Base-by-base conservation (phyloP, 2,888 invertebrate genomes). In the Gymnoscelis rufifasciata region DNA sequence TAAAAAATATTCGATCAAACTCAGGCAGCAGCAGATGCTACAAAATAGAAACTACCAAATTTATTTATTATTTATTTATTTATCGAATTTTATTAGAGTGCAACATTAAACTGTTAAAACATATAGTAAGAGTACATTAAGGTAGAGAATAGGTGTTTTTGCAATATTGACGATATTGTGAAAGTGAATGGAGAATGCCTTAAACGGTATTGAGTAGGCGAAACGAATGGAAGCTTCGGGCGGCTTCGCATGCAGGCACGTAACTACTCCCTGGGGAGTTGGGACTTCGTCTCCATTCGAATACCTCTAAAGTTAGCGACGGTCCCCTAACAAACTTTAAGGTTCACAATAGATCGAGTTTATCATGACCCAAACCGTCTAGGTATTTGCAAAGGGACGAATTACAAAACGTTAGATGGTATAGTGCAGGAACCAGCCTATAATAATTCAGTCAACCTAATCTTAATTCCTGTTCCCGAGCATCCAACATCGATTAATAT, bases 261-360 rank as follows among this genome's bases (percentile, higher is more conserved):
- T 78, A 73, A 74, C 70, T 65, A 60, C 66, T 71, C 78, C 78
- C 68, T 26, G 40, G 62, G 67, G 78, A 65, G 59, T 45, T 53
- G 54, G 50, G 59, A 60, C 59, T 66, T 66, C 68, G 61, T 66
- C 65, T 66, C 65, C 71, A 64, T 69, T 64, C 66, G 74, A 74
- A 75, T 74, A 76, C 65, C 64, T 76, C 45, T 53, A 57, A 54
- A 52, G 44, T 55, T 54, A 48, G 51, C 47, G 52, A 52, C 52
- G 46, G 52, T 51, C 51, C 41, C 47, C 48, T 46, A 29, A 42
- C 51, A 47, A 58, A 58, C 58, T 58, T 58, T 50, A 52, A 47
- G 56, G 57, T 53, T 47, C 52, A 41, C 52, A 58, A 54, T 54
- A 49, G 52, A 54, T 58, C 43, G 48, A 47, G 42, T 53, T 51